A percentile compares a stretch with the other conserved stretches of the same genome.
These are phyloP conservation scores for Myotis brandtii DNA, from an alignment of 2,113 vertebrate species.

Conservation along the genomic window DNA sequence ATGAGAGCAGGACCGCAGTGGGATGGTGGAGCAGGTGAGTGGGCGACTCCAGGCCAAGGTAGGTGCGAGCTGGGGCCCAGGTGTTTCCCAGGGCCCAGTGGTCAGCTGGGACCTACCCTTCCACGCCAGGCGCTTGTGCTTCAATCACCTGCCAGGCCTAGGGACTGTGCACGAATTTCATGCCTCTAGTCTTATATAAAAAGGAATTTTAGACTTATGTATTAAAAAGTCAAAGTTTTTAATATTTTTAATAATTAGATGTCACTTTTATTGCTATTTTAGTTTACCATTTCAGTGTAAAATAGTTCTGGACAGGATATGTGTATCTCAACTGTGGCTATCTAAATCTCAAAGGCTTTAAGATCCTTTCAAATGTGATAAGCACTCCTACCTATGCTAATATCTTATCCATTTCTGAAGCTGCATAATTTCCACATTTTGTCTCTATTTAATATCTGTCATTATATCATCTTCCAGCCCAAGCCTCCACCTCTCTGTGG, in stretches of 20 bases:
- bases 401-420: background rate
- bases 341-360: background rate
- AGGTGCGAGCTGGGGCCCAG: too few relatives aligned
- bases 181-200: background rate
- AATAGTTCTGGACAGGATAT: background rate
- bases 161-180: too few relatives aligned
- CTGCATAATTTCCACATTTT: background rate
- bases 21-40: too few relatives aligned
- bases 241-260: background rate
- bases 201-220: background rate
- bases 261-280: background rate
- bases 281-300: background rate
- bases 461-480: background rate
- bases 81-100: too few relatives aligned
- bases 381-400: background rate
- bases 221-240: background rate
- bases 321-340: background rate
- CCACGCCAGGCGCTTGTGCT: too few relatives aligned
- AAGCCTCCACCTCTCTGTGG: background rate
- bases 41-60: too few relatives aligned
- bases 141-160: too few relatives aligned
- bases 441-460: background rate
- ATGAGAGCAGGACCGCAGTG: too few relatives aligned
- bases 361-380: background rate
- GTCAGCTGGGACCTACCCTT: too few relatives aligned